A percentile compares a stretch with the other conserved stretches of the same genome.
Evolutionary conservation across 1,140 invertebrate species (phyloP).

Genomic region (Glossosoma conforme): DNA sequence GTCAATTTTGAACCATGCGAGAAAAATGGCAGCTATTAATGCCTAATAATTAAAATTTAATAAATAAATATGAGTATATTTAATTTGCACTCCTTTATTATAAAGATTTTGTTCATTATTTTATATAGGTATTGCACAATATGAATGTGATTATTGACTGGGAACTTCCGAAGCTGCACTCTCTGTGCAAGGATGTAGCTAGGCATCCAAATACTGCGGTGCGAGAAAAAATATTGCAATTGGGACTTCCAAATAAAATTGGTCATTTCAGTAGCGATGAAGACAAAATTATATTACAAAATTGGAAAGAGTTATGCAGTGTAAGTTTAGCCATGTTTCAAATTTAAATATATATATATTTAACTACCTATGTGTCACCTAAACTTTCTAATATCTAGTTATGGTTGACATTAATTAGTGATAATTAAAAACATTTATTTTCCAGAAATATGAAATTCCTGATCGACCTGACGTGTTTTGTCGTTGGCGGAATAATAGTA

Average conservation of each 20-base stretch:
- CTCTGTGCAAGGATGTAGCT: background rate
- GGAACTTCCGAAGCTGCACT: conserved; percentile 19
- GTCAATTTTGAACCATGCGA: no score
- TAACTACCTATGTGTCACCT: no score
- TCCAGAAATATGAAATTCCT: conserved; percentile 23
- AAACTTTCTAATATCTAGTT: no score
- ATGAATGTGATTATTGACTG: conserved; percentile 5
- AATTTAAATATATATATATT: background rate
- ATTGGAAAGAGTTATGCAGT: conserved; percentile 17
- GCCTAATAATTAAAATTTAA: no score
- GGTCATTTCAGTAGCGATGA: conserved; percentile 17
- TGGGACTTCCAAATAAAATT: conserved; percentile 7
- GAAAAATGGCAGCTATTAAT: no score
- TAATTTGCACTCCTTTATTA: no score
- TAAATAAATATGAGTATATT: no score
- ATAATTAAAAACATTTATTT: no score
- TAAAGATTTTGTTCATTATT: no score
- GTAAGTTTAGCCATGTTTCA: conserved; percentile 1
- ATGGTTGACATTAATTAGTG: no score
- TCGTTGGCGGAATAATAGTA: conserved; percentile 7
- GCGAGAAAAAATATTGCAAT: conserved; percentile 10
- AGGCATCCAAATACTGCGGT: conserved; percentile 10
- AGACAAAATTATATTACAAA: conserved; percentile 19
- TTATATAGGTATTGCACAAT: background rate
- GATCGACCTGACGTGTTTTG: conserved; percentile 18